Evolutionary conservation across 2,113 vertebrate species (phyloP), one percentile per base, ranked within the genome.

Genomic region (Stigmatopora nigra): DNA sequence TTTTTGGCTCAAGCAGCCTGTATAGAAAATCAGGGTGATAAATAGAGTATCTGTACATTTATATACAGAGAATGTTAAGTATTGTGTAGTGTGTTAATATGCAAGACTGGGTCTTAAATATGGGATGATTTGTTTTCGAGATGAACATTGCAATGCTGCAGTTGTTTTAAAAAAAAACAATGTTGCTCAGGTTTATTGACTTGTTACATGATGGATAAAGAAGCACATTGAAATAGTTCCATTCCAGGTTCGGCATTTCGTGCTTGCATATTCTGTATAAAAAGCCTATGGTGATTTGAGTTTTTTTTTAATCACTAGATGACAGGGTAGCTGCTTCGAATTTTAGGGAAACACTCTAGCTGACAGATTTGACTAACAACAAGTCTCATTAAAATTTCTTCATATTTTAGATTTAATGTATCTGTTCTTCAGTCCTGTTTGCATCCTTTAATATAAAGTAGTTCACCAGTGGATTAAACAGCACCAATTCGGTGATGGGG

Each of bases 401-500:
- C 49, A 45, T 1, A 17, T 69, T 64, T 53, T 53, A 17, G 70
- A 65, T 66, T 67, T 36, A 61, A 55, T 19, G 8, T 51, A 51
- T 56, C 51, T 17, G 59, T 47, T 71, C 49, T n/a, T 61, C 58
- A 58, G 9, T 69, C 53, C 44, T 61, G 4, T 15, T 64, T 53
- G 11, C 41, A 22, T 38, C 4, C n/a, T 51, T 1, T n/a, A 16
- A 51, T 19, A 19, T 11, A 52, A 0, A 44, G 63, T 36, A 63
- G 61, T 55, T 67, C 56, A 20, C 58, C 22, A 1, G 62, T 35
- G 67, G 22, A 57, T 82, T 70, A 88, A 51, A 88, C 80, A 1
- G 82, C 73, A 58, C 94, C 94, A 0, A 98, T 97, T 81, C 94
- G 92, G 84, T 98, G 95, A 78, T 97, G 94, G 87, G 95, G 95